Evolutionary conservation across 2,113 vertebrate genomes (phyloP).

Genomic region (Ageneiosus marmoratus): DNA sequence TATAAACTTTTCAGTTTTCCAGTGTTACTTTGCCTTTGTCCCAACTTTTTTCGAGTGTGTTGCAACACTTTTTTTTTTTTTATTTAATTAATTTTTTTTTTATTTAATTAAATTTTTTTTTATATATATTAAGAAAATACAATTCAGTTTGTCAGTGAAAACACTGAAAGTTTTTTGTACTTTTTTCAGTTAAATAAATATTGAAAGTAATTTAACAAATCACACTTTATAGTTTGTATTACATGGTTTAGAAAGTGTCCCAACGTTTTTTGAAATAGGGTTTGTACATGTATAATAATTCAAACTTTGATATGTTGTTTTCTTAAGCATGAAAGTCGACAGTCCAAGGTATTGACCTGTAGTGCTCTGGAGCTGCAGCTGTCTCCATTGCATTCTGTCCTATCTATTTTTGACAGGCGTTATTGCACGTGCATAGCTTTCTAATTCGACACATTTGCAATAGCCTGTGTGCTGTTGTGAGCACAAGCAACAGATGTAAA

Average conservation of each 20-base stretch:
- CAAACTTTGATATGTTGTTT: background rate
- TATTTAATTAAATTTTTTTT: too few relatives aligned
- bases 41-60: too few relatives aligned
- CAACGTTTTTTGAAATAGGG: background rate
- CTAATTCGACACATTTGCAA: background rate
- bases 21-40: too few relatives aligned
- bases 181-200: too few relatives aligned
- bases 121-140: background rate
- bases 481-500: background rate
- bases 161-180: too few relatives aligned
- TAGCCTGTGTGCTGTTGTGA: background rate
- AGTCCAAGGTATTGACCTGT: background rate
- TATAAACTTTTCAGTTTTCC: too few relatives aligned
- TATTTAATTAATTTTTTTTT: too few relatives aligned
- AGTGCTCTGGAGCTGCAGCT: conserved; percentile 1
- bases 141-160: background rate
- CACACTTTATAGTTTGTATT: too few relatives aligned
- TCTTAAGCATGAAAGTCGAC: background rate
- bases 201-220: too few relatives aligned
- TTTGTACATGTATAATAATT: background rate
- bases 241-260: too few relatives aligned
- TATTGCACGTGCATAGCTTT: background rate
- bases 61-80: too few relatives aligned
- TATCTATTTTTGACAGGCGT: background rate
- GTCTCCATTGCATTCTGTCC: background rate